A percentile compares a stretch with the other conserved stretches of the same genome.
phyloP scores from a whole-genome alignment of 2,797 vertebrate genomes.

The Alfaro cultratus region DNA sequence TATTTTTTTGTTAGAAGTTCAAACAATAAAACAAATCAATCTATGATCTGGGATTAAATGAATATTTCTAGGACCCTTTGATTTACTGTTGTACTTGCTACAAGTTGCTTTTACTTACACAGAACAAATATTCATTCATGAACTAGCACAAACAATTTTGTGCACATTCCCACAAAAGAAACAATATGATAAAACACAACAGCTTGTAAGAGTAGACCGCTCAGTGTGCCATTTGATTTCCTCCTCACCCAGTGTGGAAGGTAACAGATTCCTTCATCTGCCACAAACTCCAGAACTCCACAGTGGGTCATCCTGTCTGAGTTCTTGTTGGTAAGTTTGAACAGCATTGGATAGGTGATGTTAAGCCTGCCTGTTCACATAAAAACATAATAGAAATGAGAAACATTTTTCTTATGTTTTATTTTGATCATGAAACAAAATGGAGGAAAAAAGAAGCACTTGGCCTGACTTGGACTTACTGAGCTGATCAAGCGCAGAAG shows the following conservation, averaged over 20 bases:
- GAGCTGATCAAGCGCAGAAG: slow-evolving; percentile 96
- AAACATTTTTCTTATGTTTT: not conserved
- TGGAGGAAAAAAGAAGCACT: not conserved
- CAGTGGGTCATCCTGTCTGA: slow-evolving; percentile 98
- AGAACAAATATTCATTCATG: not conserved
- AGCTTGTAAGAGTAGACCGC: not conserved
- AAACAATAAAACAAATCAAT: not conserved
- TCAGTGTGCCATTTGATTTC: not conserved
- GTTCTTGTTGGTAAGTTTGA: slow-evolving; percentile 98
- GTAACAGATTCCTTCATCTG: slow-evolving; percentile 98
- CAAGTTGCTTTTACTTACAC: not conserved
- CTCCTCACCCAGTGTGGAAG: slow-evolving; percentile 95
- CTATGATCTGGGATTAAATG: not conserved
- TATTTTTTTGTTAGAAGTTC: not conserved
- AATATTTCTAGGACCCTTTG: not conserved
- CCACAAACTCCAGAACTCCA: slow-evolving; percentile 97
- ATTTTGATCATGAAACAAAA: not conserved
- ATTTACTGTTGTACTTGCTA: not conserved
- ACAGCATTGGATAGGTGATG: slow-evolving; percentile 98
- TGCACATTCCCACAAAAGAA: not conserved
- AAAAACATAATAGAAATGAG: slow-evolving; percentile 6
- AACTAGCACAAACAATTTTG: not conserved
- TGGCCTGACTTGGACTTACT: slow-evolving; percentile 86
- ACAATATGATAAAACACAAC: not conserved
- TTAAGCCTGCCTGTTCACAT: slow-evolving; percentile 90